Percentiles rank a stretch among this genome's conserved stretches.
These are phyloP conservation scores for Ptilodon capucinus DNA, from an alignment of 2,888 invertebrate species.

Conservation along the genomic window DNA sequence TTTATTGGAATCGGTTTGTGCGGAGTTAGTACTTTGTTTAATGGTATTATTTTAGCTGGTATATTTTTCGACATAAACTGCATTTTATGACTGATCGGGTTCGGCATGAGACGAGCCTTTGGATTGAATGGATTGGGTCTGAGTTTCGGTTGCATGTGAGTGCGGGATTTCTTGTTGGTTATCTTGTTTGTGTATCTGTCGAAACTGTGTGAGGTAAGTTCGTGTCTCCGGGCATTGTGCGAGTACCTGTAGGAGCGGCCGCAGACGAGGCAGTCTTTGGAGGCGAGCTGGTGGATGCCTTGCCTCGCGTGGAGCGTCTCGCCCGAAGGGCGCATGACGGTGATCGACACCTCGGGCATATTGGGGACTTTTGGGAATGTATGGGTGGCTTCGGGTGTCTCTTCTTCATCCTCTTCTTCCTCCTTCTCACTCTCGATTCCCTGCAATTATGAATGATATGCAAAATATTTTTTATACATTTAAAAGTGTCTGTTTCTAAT, in stretches of 20 bases:
- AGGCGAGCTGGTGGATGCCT: conserved; percentile 76
- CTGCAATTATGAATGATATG: conserved; percentile 46
- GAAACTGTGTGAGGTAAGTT: conserved; percentile 73
- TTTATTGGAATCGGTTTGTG: conserved; percentile 72
- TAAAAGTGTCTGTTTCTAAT: no score
- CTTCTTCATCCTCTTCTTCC: conserved; percentile 66
- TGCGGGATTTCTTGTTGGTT: conserved; percentile 54
- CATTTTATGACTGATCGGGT: conserved; percentile 75
- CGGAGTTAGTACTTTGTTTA: conserved; percentile 52
- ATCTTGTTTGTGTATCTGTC: conserved; percentile 78
- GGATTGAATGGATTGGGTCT: conserved; percentile 78
- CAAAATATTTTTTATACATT: conserved; percentile 1
- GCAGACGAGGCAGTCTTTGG: conserved; percentile 77
- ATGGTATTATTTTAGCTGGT: conserved; percentile 53
- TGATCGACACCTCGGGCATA: conserved; percentile 77
- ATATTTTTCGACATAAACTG: conserved; percentile 61
- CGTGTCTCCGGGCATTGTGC: conserved; percentile 77
- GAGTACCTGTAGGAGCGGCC: conserved; percentile 77
- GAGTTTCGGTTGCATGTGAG: conserved; percentile 67
- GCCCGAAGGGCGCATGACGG: conserved; percentile 73
- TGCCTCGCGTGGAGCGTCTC: conserved; percentile 72
- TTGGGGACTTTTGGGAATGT: conserved; percentile 50
- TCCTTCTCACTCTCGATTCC: conserved; percentile 72
- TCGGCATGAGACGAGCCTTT: conserved; percentile 76
- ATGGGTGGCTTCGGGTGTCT: conserved; percentile 42